Conservation (phyloP, 2,797 vertebrate species). For the Pseudopleuronectes americanus region DNA sequence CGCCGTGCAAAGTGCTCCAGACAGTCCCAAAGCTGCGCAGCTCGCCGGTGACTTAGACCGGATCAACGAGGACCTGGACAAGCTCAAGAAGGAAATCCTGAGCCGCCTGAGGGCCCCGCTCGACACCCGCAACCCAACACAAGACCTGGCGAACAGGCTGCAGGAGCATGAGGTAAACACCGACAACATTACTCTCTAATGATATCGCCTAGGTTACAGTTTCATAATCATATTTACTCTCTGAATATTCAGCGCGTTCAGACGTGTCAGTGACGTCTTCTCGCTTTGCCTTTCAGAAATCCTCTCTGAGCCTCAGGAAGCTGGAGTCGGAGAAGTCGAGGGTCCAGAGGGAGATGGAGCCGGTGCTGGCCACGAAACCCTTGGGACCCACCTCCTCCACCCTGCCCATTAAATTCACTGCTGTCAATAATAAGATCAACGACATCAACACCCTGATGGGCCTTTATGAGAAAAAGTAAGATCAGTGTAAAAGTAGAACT, state of each 20-base stretch:
- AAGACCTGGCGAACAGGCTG: conserved; percentile 86
- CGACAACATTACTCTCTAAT: not conserved
- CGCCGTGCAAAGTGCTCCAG: conserved; percentile 60
- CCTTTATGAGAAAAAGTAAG: conserved; percentile 91
- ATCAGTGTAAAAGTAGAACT: too few species aligned
- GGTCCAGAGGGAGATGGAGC: conserved; percentile 87
- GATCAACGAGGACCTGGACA: conserved; percentile 82
- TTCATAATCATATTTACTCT: not conserved
- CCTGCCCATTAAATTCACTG: conserved; percentile 84
- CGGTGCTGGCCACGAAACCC: conserved; percentile 82
- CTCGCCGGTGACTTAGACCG: conserved; percentile 82
- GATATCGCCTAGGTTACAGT: too few species aligned
- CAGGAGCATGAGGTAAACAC: conserved; percentile 86
- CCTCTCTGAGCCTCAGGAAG: conserved; percentile 74
- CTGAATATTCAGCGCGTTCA: not conserved
- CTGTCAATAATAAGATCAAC: conserved; percentile 85
- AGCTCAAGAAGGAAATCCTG: conserved; percentile 83
- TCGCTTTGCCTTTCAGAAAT: conserved; percentile 76
- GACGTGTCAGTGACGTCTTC: not conserved
- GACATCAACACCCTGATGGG: conserved; percentile 83
- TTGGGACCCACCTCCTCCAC: conserved; percentile 80
- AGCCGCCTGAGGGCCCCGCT: conserved; percentile 84
- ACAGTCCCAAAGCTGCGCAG: conserved; percentile 79
- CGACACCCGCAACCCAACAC: conserved; percentile 77
- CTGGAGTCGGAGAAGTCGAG: conserved; percentile 87